Evolutionary conservation across 2,113 vertebrate genomes (phyloP).

Genomic region (Salvelinus alpinus): DNA sequence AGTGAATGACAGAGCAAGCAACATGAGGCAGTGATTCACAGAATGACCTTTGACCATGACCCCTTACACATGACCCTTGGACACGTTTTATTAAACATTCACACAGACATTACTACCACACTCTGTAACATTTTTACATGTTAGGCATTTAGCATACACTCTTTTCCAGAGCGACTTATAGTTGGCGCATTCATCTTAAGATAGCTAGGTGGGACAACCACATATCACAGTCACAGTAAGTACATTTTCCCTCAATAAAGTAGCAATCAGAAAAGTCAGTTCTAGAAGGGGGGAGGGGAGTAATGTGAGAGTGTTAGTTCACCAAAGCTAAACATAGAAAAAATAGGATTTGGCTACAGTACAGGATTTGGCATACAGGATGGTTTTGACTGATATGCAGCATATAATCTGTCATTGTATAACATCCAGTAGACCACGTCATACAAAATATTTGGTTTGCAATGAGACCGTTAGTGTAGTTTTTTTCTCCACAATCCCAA

Average conservation of each 20-base stretch:
- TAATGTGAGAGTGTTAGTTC: no score
- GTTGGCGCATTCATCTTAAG: no score
- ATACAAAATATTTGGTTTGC: not conserved
- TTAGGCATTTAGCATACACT: no score
- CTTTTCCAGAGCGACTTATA: no score
- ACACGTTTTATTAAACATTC: not conserved
- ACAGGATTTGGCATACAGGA: not conserved
- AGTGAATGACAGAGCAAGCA: not conserved
- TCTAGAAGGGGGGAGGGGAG: no score
- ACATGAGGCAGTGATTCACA: not conserved
- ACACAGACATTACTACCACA: not conserved
- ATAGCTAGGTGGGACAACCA: no score
- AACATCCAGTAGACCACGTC: not conserved
- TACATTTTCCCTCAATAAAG: no score
- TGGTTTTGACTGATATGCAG: not conserved
- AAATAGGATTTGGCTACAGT: no score
- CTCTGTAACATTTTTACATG: not conserved
- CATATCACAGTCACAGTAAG: no score
- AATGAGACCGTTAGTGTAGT: not conserved
- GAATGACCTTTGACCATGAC: not conserved
- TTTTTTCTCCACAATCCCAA: not conserved
- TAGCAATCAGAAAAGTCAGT: no score
- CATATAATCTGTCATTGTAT: not conserved
- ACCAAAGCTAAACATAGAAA: no score
- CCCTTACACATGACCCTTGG: not conserved